Evolutionary conservation across 2,888 invertebrate genomes (phyloP), one percentile per base, ranked within the genome.

Genomic region (Tachystola acroxantha): DNA sequence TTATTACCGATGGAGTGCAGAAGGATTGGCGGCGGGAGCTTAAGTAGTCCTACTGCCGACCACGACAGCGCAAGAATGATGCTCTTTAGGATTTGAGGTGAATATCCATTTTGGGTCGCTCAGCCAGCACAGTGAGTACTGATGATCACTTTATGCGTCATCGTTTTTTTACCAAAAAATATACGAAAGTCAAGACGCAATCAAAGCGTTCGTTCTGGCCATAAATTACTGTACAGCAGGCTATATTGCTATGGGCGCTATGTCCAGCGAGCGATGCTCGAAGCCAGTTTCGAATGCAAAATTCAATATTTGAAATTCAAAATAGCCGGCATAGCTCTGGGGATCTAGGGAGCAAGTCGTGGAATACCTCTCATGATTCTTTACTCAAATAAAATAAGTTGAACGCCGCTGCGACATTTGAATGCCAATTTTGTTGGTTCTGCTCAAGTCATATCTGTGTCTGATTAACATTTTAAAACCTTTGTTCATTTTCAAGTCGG

Each of bases 281-380:
- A 57, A 65, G 72, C 70, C 68, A 74, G 81, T 80, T 79, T 62
- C 71, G 57, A 81, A 84, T 85, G 78, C 77, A 80, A 79, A 85
- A 77, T 66, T 75, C 63, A 60, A 69, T 72, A 84, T 85, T 84
- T 82, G 82, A 84, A 84, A 64, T 84, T 81, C 80, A 84, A 85
- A 85, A 79, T 72, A 77, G 63, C 63, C 60, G 57, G 57, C 68
- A 64, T 64, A 56, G 65, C 61, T 53, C 65, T 48, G 60, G 42
- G 10, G 51, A 33, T 49, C 51, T 50, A 43, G 46, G 51, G 46
- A 56, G 62, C 62, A 57, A 64, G 64, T 63, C 57, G 64, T 54
- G 57, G 66, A 62, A 66, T 69, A 65, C 57, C 57, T 53, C 63
- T 70, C 70, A 69, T 73, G 77, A 73, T 73, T 75, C 74, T 74